phyloP scores from a whole-genome alignment of 2,888 invertebrate species.

The Tetragonula carbonaria region DNA sequence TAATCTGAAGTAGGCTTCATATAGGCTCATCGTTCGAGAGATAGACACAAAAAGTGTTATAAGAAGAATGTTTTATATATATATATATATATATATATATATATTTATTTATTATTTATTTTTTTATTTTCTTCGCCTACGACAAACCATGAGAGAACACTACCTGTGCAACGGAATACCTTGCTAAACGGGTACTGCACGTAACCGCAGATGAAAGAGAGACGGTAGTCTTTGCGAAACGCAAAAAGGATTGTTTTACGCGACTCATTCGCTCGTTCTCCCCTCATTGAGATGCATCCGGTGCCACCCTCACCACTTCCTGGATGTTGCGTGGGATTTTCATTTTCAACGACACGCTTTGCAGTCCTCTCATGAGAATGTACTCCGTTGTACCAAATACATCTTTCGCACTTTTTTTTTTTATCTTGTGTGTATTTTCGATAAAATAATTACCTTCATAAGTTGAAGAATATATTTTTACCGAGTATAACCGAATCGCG shows the following conservation, averaged over 20 bases:
- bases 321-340: constrained; percentile 77
- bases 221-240: constrained; percentile 63
- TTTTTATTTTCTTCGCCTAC: constrained; percentile 58
- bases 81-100: no score
- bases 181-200: constrained; percentile 59
- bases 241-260: constrained; percentile 74
- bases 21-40: constrained; percentile 10
- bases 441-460: background rate
- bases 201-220: constrained; percentile 63
- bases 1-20: constrained; percentile 50
- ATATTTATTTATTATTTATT: no score
- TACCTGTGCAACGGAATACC: constrained; percentile 70
- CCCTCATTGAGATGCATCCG: constrained; percentile 76
- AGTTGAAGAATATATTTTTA: background rate
- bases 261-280: constrained; percentile 72
- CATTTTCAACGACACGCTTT: constrained; percentile 55
- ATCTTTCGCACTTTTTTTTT: background rate
- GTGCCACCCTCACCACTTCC: constrained; percentile 77
- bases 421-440: background rate
- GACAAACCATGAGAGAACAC: constrained; percentile 51
- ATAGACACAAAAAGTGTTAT: constrained; percentile 15
- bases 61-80: constrained; percentile 6
- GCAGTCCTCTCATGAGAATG: constrained; percentile 47
- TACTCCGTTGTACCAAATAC: background rate
- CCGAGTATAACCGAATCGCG: background rate